Conservation (phyloP, 2,888 invertebrate genomes). For the Leuctra nigra region DNA sequence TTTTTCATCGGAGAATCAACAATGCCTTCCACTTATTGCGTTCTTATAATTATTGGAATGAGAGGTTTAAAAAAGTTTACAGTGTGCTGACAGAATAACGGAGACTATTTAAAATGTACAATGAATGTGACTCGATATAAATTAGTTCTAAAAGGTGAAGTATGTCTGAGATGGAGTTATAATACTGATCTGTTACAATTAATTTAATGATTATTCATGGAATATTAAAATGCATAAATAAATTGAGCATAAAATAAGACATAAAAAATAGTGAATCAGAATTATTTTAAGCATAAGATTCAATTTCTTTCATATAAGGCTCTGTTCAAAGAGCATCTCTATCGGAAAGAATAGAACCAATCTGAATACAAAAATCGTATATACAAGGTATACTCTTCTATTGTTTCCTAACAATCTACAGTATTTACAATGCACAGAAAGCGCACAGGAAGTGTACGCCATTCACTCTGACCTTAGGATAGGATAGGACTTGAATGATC, state of each 20-base stretch:
- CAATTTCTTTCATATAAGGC: conserved; percentile 1
- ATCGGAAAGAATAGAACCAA: conserved; percentile 8
- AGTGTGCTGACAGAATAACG: too few relatives aligned
- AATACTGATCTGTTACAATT: conserved; percentile 23
- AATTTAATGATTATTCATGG: neutral
- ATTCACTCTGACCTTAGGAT: too few relatives aligned
- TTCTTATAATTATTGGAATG: too few relatives aligned
- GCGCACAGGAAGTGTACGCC: too few relatives aligned
- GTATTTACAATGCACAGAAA: neutral
- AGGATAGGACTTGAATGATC: too few relatives aligned
- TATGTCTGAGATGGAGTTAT: conserved; percentile 14
- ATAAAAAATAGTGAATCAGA: conserved; percentile 13
- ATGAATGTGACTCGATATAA: too few relatives aligned
- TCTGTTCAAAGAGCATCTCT: neutral
- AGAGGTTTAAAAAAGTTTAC: too few relatives aligned
- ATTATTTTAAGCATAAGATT: conserved; percentile 12
- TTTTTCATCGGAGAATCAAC: too few relatives aligned
- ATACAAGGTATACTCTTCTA: neutral
- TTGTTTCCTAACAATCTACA: neutral
- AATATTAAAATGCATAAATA: conserved; percentile 15
- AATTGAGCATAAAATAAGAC: conserved; percentile 11
- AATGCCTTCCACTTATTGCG: too few relatives aligned
- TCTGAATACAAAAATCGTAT: conserved; percentile 23
- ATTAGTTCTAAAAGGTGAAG: too few relatives aligned
- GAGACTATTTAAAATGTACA: too few relatives aligned